Conservation (phyloP, 2,888 invertebrate species). For the Ptycholaimellus sp. region DNA sequence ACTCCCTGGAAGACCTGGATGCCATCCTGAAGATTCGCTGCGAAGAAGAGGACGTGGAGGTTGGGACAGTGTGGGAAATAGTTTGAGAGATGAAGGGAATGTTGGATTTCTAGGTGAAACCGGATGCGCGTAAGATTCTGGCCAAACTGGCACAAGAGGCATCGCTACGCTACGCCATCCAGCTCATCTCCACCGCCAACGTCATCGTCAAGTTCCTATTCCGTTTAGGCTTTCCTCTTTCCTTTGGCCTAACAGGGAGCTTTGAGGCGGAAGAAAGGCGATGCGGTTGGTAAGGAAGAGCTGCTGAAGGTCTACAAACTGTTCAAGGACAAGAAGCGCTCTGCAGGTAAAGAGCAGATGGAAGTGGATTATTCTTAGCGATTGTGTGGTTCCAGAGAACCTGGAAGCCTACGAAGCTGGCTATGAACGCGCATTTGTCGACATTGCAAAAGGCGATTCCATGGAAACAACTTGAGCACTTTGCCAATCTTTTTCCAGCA, state of each 20-base stretch:
- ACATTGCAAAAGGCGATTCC: no score
- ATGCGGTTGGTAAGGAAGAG: slow-evolving; percentile 43
- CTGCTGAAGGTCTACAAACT: slow-evolving; percentile 78
- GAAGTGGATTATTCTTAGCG: no score
- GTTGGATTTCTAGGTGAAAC: slow-evolving; percentile 39
- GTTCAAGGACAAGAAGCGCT: slow-evolving; percentile 75
- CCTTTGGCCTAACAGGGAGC: no score
- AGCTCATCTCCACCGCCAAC: slow-evolving; percentile 77
- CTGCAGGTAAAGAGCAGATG: no score
- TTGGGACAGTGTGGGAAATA: no score
- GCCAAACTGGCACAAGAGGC: slow-evolving; percentile 78
- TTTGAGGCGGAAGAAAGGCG: slow-evolving; percentile 61
- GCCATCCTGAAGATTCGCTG: slow-evolving; percentile 15
- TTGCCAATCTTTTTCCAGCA: no score
- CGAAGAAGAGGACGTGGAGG: slow-evolving; percentile 85
- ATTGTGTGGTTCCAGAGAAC: no score
- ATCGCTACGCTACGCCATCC: slow-evolving; percentile 82
- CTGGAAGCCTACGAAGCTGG: no score
- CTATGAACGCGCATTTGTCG: no score
- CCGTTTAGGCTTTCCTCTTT: no score
- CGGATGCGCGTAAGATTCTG: slow-evolving; percentile 64
- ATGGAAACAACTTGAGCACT: not conserved
- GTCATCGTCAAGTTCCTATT: no score
- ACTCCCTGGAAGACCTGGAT: slow-evolving; percentile 8
- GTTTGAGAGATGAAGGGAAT: no score